phyloP scores from a whole-genome alignment of 2,888 invertebrate species.

The Dioctria linearis region DNA sequence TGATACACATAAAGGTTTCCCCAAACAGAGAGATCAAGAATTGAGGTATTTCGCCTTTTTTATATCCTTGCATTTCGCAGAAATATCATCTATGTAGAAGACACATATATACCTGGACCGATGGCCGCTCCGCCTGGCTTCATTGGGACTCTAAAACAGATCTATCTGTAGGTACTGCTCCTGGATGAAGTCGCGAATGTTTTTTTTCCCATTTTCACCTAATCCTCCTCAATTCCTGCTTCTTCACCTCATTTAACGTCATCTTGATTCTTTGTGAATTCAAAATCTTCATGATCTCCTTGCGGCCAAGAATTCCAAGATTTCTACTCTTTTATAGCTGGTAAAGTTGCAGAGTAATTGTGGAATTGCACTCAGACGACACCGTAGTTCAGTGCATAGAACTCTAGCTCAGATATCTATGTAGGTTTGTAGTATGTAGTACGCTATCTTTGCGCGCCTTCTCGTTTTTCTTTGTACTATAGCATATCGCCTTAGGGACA shows the following conservation, averaged over 20 bases:
- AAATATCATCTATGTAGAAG: not conserved
- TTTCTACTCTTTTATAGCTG: conserved; percentile 10
- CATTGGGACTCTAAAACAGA: no score
- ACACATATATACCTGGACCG: not conserved
- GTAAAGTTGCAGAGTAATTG: not conserved
- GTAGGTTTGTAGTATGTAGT: not conserved
- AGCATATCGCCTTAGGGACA: conserved; percentile 1
- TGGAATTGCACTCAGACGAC: conserved; percentile 1
- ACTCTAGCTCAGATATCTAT: not conserved
- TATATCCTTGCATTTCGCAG: conserved; percentile 7
- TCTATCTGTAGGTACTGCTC: not conserved
- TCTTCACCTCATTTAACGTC: not conserved
- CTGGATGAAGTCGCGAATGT: not conserved
- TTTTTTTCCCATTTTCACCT: conserved; percentile 5
- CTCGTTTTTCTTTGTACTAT: not conserved
- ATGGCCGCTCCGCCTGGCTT: no score
- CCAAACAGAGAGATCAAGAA: conserved; percentile 1
- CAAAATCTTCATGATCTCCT: conserved; percentile 9
- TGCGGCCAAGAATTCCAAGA: not conserved
- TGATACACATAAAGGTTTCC: conserved; percentile 24
- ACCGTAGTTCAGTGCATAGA: no score
- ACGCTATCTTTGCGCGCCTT: not conserved
- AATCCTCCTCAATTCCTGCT: not conserved
- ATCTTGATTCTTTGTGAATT: not conserved
- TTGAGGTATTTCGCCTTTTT: conserved; percentile 17